Base-by-base conservation (phyloP, 2,797 vertebrate species). In the Leptoclinus maculatus region DNA sequence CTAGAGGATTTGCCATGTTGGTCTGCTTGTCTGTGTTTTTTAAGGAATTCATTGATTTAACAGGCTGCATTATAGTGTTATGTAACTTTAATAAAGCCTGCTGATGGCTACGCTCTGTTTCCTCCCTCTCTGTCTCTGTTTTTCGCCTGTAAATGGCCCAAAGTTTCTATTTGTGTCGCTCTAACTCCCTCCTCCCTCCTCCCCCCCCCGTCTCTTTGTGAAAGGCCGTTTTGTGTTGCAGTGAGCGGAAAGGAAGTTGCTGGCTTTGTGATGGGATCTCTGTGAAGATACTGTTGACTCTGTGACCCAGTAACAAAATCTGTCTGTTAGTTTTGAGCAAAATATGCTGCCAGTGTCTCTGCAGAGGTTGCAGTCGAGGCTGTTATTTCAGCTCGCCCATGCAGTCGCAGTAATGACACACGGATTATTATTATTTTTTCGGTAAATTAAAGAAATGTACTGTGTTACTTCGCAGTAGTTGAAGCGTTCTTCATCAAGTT, bases 251-350 rank as follows among this genome's bases (percentile, higher is more conserved):
- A 91, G 82, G 83, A 93, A 89, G 86, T 86, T 71, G 78, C 79
- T 59, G 78, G 83, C 85, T 89, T 89, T 87, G 85, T 87, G 84
- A 89, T 77, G 71, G 74, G 65, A 83, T 87, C 87, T 79, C 85
- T 84, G 73, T 82, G 79, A 86, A 80, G 85, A 88, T 81, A 83
- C 41, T 75, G 86, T 90, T 90, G 79, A 89, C 89, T 89, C 65
- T 80, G 67, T 85, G 82, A 89, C 78, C 78, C 56, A 75, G 68
- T 76, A 64, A 81, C 38, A 69, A 66, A 58, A 45, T 65, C 25
- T 86, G 79, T 49, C 23, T 85, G 78, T 87, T 84, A 38, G 78
- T 66, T 63, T 74, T 82, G 57, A 82, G 72, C 75, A 89, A 89
- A 87, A 90, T 82, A 79, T 57, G 38, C 71, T 80, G 32, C 32